Evolutionary conservation across 2,113 vertebrate genomes (phyloP).

Genomic region (Perca fluviatilis): DNA sequence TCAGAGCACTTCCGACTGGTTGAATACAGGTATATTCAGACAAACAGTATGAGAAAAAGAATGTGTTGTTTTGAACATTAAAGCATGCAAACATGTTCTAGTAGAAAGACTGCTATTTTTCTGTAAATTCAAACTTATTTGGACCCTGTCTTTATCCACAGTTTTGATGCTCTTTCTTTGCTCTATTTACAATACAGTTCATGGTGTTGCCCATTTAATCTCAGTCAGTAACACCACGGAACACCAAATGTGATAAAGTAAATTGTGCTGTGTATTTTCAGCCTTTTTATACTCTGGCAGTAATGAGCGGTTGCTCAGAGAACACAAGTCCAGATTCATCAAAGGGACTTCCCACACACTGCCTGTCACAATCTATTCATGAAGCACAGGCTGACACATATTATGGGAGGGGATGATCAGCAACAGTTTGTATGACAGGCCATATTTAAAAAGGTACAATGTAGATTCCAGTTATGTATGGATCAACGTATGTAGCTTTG

Average conservation of each 20-base stretch:
- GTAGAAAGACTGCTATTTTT: too few species aligned
- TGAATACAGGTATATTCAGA: too few species aligned
- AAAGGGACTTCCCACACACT: conserved; percentile 76
- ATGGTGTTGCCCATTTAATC: background rate
- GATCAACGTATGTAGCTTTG: background rate
- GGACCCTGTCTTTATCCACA: background rate
- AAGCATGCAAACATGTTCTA: too few species aligned
- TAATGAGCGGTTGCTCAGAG: conserved; percentile 59
- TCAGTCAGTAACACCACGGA: conserved; percentile 14
- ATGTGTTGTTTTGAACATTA: too few species aligned
- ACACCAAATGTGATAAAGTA: conserved; percentile 24
- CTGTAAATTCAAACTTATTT: background rate
- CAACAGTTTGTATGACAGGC: conserved; percentile 61
- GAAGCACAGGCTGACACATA: conserved; percentile 58
- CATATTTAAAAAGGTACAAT: conserved; percentile 46
- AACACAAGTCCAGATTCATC: conserved; percentile 69
- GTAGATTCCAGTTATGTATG: conserved; percentile 36
- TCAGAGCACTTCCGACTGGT: too few species aligned
- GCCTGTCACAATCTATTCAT: conserved; percentile 78
- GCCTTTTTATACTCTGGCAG: conserved; percentile 44
- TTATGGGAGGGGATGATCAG: conserved; percentile 55
- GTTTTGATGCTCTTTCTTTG: background rate
- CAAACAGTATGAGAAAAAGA: too few species aligned
- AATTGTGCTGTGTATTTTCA: conserved; percentile 34
- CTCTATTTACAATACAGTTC: background rate